Evolutionary conservation across 2,888 invertebrate genomes (phyloP), one percentile per base, ranked within the genome.

Genomic region (Diogma glabrata): DNA sequence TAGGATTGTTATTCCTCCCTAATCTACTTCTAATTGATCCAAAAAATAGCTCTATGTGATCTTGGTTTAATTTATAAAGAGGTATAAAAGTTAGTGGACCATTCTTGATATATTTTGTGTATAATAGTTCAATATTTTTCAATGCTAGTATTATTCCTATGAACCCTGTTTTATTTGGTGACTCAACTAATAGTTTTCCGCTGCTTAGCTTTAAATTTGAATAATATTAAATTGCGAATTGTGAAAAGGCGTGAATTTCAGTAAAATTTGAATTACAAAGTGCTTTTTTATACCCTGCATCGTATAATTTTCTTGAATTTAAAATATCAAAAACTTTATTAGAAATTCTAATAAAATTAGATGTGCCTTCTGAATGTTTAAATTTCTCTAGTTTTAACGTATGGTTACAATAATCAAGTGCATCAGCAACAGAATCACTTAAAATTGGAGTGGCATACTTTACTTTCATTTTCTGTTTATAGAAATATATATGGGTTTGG

Each of bases 301-400:
- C 36, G 9, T 36, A 36, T 8, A 55, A 36, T 50, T 55, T 54
- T 51, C 54, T 57, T 14, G 55, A 54, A 53, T 60, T 59, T 6
- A 59, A 53, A 20, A 60, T 52, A 53, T 61, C 59, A 52, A 61
- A 61, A 2, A 56, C 17, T 49, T 54, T 49, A 53, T 61, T 59
- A 14, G 59, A 40, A n/a, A 53, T 51, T 47, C 47, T 47, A 9
- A 58, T 51, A 51, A 61, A 60, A 30, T 52, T 24, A 19, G 55
- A 47, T 14, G 60, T 60, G 7, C 55, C 51, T 26, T 28, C 47
- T 45, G 56, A 55, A 12, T 52, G 28, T 53, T 53, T 17, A 55
- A 61, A 61, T 43, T 57, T 17, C 12, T 52, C 47, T 8, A 59
- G 47, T 49, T 57, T 47, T 17, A 60, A 43, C 17, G 51, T 46